These are phyloP conservation scores for Syrphus vitripennis DNA, from an alignment of 2,888 invertebrate genomes.

Conservation along the genomic window DNA sequence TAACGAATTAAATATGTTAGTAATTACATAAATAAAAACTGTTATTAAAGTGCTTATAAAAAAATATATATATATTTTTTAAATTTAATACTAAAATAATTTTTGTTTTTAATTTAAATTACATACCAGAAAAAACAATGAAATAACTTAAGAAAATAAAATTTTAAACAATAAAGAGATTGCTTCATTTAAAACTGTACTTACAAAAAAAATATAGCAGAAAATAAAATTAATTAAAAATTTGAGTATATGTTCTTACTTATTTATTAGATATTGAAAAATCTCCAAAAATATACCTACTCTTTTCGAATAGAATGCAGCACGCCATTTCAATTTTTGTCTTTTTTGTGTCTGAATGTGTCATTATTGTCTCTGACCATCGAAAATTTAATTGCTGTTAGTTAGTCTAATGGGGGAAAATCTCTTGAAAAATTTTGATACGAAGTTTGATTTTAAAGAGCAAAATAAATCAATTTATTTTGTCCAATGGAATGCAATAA, in stretches of 20 bases:
- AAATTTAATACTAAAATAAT: not conserved
- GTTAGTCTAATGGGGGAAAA: too few relatives aligned
- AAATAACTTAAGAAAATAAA: constrained; percentile 1
- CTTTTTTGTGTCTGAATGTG: too few relatives aligned
- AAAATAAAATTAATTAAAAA: constrained; percentile 26
- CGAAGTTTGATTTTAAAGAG: too few relatives aligned
- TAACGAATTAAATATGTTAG: not conserved
- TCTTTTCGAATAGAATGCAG: too few relatives aligned
- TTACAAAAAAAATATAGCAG: constrained; percentile 50
- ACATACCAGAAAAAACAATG: constrained; percentile 1
- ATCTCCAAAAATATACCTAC: too few relatives aligned
- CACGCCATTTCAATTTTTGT: too few relatives aligned
- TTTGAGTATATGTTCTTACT: constrained; percentile 2
- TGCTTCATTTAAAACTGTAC: constrained; percentile 63
- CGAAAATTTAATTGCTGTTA: too few relatives aligned
- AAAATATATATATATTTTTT: not conserved
- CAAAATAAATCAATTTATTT: too few relatives aligned
- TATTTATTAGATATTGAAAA: too few relatives aligned
- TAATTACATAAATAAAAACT: not conserved
- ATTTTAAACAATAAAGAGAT: constrained; percentile 9
- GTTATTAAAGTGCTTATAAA: not conserved
- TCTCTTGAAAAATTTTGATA: too few relatives aligned
- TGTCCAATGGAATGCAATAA: too few relatives aligned
- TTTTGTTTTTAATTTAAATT: not conserved
- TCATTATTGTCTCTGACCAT: too few relatives aligned